These are phyloP conservation scores for Oxyura jamaicensis DNA, from an alignment of 2,113 vertebrate species.

Conservation along the genomic window DNA sequence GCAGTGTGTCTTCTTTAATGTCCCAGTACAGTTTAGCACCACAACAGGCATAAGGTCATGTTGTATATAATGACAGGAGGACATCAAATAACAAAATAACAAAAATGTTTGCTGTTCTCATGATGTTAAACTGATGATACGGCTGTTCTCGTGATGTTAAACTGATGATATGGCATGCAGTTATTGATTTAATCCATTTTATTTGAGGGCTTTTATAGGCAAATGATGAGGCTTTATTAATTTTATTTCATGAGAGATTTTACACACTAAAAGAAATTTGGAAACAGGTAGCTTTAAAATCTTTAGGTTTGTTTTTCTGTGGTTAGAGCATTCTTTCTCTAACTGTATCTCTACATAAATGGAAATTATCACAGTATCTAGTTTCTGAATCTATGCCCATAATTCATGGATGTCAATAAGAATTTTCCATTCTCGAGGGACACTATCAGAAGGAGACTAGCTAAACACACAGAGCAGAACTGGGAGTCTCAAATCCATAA, in stretches of 20 bases:
- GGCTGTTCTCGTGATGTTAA: not conserved
- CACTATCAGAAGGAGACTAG: constrained; percentile 72
- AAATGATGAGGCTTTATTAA: not conserved
- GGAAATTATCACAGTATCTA: constrained; percentile 71
- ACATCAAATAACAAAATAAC: not conserved
- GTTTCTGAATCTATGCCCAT: constrained; percentile 72
- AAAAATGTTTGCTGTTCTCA: not conserved
- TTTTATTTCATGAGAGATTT: not conserved
- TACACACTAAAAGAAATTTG: not conserved
- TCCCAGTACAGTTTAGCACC: not conserved
- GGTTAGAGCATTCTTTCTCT: not conserved
- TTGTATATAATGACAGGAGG: not conserved
- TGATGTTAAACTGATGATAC: not conserved
- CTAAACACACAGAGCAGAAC: constrained; percentile 65
- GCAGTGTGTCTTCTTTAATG: not conserved
- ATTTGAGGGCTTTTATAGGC: not conserved
- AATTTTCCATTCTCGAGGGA: constrained; percentile 71
- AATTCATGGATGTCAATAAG: constrained; percentile 76
- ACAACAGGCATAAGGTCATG: not conserved
- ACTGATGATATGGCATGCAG: not conserved
- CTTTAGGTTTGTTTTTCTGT: constrained; percentile 14
- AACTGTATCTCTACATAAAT: constrained; percentile 51
- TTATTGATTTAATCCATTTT: not conserved
- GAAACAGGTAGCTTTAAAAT: not conserved
- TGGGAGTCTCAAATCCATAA: constrained; percentile 79